Evolutionary conservation across 2,797 vertebrate species (phyloP), one percentile per base, ranked within the genome.

Genomic region (Odontamblyopus lacepedii): DNA sequence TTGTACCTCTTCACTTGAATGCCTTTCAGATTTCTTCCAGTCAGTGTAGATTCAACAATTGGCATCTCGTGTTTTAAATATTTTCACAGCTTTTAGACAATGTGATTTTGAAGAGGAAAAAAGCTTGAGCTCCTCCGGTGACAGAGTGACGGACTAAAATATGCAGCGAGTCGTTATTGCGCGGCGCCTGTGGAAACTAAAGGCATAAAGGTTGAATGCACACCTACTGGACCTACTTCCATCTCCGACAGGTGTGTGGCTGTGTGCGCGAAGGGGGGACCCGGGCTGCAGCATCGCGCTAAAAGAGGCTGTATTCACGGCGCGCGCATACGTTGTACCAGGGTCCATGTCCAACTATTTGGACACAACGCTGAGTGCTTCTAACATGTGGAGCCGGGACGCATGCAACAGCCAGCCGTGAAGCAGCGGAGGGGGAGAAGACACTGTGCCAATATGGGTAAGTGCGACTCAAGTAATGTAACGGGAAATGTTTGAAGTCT

Each of bases 361-460:
- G 83, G 80, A 81, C 83, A 29, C 65, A 81, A 77, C 84, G 78
- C 79, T 70, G 73, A 78, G 77, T 73, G 82, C 61, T 70, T 81
- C 77, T 90, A 81, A 90, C 90, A 94, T 94, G 93, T 88, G 85
- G 88, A 89, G 69, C 83, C 38, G 78, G 88, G 83, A 85, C 78
- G 71, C 83, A 76, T 81, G 76, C 85, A 80, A 75, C 83, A 75
- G 85, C 85, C 67, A 85, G 77, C 84, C 82, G 32, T 83, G 73
- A 84, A 82, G 79, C 87, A 85, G 86, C 84, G 81, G 87, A 91
- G 82, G 81, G 88, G 87, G 81, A 88, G 85, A 79, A 74, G 79
- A 90, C 78, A 84, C 71, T 73, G 83, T 79, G 79, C 85, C 84
- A 91, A 90, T 30, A 95, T 95, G 94, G 94, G 94, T 95, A 94